Evolutionary conservation across 2,888 invertebrate genomes (phyloP).

Genomic region (Latheticus oryzae): DNA sequence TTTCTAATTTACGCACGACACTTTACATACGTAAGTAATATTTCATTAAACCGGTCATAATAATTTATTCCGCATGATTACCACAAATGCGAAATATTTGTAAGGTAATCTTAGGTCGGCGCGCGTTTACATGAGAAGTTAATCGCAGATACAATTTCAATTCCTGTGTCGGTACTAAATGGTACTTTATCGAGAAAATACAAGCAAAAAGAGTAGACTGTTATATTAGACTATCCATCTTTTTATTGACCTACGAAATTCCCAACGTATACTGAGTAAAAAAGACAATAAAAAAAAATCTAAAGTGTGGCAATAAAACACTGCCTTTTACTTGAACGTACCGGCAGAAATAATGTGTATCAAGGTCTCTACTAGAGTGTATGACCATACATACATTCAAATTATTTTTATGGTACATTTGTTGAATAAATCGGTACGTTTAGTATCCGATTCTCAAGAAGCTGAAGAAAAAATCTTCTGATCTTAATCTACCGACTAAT

Average conservation of each 20-base stretch:
- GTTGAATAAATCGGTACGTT: constrained; percentile 39
- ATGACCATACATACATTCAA: constrained; percentile 60
- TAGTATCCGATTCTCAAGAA: neutral
- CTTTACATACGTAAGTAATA: constrained; percentile 36
- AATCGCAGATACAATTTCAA: constrained; percentile 16
- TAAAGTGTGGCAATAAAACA: constrained; percentile 58
- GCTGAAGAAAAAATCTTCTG: constrained; percentile 31
- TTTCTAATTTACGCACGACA: constrained; percentile 39
- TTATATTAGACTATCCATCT: too few relatives aligned
- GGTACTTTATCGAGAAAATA: too few relatives aligned
- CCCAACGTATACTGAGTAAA: constrained; percentile 47
- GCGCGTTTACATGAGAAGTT: constrained; percentile 33
- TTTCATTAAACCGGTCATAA: constrained; percentile 33
- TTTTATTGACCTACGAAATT: too few relatives aligned
- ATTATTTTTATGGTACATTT: constrained; percentile 57
- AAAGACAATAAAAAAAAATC: constrained; percentile 58
- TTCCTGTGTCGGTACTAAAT: neutral
- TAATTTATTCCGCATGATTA: constrained; percentile 37
- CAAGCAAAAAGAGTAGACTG: constrained; percentile 11
- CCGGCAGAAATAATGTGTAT: constrained; percentile 49
- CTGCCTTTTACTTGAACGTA: constrained; percentile 55
- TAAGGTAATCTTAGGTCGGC: constrained; percentile 30
- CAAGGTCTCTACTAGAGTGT: constrained; percentile 52
- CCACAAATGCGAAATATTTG: constrained; percentile 33
- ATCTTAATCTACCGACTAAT: constrained; percentile 52